Conservation (phyloP, 2,888 invertebrate genomes). For the Cacoxenus indagator region DNA sequence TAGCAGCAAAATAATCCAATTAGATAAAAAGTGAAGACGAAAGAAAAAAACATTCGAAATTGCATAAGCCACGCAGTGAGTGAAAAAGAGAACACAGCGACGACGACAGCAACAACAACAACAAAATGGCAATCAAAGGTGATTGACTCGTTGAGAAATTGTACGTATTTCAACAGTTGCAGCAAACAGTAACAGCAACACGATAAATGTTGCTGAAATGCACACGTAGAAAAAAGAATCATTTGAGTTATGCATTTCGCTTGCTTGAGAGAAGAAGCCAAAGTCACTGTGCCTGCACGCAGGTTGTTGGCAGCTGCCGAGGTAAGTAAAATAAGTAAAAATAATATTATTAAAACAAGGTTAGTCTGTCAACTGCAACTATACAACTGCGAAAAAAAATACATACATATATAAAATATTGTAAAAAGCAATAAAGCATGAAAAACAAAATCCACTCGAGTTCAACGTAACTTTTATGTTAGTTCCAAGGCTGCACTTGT, state of each 20-base stretch:
- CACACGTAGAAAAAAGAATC: constrained; percentile 9
- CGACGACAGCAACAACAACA: background rate
- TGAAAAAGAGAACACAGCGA: background rate
- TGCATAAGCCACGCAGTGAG: background rate
- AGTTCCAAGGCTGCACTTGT: constrained; percentile 8
- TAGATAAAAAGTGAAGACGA: background rate
- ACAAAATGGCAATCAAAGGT: constrained; percentile 15
- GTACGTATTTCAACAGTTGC: constrained; percentile 7
- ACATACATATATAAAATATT: background rate
- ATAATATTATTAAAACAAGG: constrained; percentile 45
- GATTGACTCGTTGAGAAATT: constrained; percentile 7
- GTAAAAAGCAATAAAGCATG: constrained; percentile 2
- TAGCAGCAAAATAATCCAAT: constrained; percentile 14
- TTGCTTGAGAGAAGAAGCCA: constrained; percentile 11
- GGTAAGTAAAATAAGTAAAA: constrained; percentile 23
- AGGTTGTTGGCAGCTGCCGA: constrained; percentile 30
- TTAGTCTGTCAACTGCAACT: constrained; percentile 42
- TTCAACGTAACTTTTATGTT: constrained; percentile 46
- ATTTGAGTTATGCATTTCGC: constrained; percentile 11
- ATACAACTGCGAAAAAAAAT: background rate
- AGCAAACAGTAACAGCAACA: constrained; percentile 10
- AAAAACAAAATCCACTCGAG: constrained; percentile 31
- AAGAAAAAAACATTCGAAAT: background rate
- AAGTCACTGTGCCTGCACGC: constrained; percentile 36
- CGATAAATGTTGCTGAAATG: constrained; percentile 26